Conservation (phyloP, 2,888 invertebrate genomes). For the Cheilosia scutellata region DNA sequence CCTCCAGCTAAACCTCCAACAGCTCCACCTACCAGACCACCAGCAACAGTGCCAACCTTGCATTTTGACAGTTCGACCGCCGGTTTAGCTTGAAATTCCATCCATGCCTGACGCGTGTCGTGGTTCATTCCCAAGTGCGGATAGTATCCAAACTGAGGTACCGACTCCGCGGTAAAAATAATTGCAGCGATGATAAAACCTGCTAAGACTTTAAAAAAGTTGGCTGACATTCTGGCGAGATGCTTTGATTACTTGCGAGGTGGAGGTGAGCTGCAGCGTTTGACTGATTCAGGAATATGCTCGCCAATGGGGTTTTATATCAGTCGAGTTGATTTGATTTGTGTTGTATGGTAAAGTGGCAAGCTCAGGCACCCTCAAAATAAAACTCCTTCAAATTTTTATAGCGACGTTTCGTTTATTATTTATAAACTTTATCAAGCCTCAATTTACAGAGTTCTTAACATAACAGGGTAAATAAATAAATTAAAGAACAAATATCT, state of each 20-base stretch:
- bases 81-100: not conserved
- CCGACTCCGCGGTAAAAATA: not conserved
- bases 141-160: not conserved
- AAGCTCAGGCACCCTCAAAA: too few relatives aligned
- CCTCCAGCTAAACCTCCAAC: not conserved
- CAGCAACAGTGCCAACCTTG: not conserved
- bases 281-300: not conserved
- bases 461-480: too few relatives aligned
- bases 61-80: not conserved
- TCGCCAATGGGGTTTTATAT: not conserved
- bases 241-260: not conserved
- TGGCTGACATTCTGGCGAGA: not conserved
- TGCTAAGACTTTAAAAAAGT: not conserved
- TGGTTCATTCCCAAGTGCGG: slow-evolving; percentile 8
- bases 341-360: too few relatives aligned
- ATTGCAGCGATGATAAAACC: not conserved
- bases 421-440: too few relatives aligned
- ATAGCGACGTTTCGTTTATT: too few relatives aligned
- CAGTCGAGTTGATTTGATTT: not conserved
- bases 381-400: too few relatives aligned
- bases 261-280: not conserved
- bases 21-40: not conserved
- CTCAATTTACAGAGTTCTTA: too few relatives aligned
- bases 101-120: not conserved
- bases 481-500: too few relatives aligned